Percentiles rank a stretch among this genome's conserved stretches.
phyloP scores from a whole-genome alignment of 2,797 vertebrate genomes.

The Amblyraja radiata region DNA sequence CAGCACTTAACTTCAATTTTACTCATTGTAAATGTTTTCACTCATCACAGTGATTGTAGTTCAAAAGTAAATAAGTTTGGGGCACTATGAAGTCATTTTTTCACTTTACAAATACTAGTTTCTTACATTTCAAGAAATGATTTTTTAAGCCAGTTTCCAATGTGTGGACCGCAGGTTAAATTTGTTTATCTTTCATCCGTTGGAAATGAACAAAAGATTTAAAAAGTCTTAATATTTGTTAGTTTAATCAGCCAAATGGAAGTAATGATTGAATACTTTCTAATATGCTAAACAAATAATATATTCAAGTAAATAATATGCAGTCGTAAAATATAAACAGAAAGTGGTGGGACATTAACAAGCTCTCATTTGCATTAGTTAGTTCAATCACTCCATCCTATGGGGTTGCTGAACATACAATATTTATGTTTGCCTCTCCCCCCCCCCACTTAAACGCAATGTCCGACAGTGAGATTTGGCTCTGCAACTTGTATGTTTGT shows the following conservation, averaged over 20 bases:
- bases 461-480: not conserved
- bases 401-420: no score
- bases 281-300: not conserved
- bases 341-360: not conserved
- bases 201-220: not conserved
- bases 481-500: not conserved
- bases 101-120: not conserved
- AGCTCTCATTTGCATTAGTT: not conserved
- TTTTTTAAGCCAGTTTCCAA: not conserved
- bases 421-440: not conserved
- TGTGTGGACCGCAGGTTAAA: not conserved
- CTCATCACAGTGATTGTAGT: not conserved
- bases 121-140: not conserved
- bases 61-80: not conserved
- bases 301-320: not conserved
- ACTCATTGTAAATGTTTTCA: not conserved
- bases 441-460: not conserved
- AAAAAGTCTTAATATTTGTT: not conserved
- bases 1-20: not conserved
- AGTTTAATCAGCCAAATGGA: not conserved
- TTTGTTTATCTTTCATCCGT: not conserved
- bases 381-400: not conserved
- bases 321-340: not conserved
- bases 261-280: not conserved
- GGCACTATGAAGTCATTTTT: not conserved